These are phyloP conservation scores for Melanostoma mellinum DNA, from an alignment of 2,888 invertebrate genomes.

Conservation along the genomic window DNA sequence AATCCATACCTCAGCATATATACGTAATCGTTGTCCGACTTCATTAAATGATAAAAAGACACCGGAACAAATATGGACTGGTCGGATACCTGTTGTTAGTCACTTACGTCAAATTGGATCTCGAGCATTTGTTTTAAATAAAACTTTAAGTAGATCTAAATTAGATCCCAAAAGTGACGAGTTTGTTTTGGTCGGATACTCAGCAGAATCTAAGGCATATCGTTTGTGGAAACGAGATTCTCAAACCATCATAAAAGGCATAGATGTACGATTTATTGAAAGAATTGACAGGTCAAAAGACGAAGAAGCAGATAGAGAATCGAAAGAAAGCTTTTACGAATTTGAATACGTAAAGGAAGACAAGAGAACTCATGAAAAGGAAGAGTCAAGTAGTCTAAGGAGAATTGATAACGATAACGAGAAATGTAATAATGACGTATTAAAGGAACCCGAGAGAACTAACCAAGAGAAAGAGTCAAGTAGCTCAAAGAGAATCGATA, in stretches of 20 bases:
- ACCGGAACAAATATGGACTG: slow-evolving; percentile 45
- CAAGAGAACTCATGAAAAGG: background rate
- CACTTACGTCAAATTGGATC: background rate
- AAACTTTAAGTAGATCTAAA: slow-evolving; percentile 6
- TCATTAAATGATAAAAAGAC: slow-evolving; percentile 33
- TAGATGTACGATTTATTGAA: slow-evolving; percentile 43
- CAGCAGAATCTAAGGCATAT: slow-evolving; percentile 54
- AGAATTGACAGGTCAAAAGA: background rate
- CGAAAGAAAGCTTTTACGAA: background rate
- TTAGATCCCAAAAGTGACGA: slow-evolving; percentile 19
- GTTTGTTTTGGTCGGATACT: slow-evolving; percentile 22
- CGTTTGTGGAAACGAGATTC: slow-evolving; percentile 43
- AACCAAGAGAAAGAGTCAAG: too few species aligned
- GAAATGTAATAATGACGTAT: background rate
- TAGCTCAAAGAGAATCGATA: too few species aligned
- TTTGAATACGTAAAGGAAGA: background rate
- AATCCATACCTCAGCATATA: slow-evolving; percentile 38
- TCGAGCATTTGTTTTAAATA: slow-evolving; percentile 3
- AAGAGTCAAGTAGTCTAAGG: background rate
- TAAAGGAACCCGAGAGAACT: background rate
- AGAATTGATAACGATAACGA: background rate
- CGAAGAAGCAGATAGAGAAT: background rate
- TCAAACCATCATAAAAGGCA: slow-evolving; percentile 23
- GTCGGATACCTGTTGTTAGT: background rate
- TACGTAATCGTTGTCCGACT: slow-evolving; percentile 45